These are phyloP conservation scores for Cerceris ruficornis DNA, from an alignment of 2,888 invertebrate genomes.

Conservation along the genomic window DNA sequence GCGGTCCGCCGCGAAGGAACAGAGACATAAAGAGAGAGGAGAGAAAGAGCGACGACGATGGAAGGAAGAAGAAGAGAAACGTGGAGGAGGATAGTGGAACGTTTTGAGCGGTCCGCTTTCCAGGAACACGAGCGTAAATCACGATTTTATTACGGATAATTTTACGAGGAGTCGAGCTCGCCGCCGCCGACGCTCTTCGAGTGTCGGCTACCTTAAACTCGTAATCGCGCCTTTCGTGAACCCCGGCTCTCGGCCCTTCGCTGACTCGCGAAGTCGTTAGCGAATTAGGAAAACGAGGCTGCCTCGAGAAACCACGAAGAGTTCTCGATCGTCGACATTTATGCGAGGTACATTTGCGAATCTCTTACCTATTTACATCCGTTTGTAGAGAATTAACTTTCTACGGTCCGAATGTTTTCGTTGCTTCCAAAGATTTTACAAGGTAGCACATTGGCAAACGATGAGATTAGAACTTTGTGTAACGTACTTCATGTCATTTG, in stretches of 20 bases:
- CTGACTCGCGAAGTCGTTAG: slow-evolving; percentile 54
- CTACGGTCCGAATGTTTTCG: no score
- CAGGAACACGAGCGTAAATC: slow-evolving; percentile 77
- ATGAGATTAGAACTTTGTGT: no score
- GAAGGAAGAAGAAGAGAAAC: no score
- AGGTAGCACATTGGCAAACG: no score
- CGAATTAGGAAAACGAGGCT: slow-evolving; percentile 58
- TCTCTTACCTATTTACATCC: no score
- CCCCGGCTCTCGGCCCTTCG: slow-evolving; percentile 20
- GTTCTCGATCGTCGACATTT: no score
- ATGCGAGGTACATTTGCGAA: no score
- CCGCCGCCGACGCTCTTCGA: slow-evolving; percentile 51
- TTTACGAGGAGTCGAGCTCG: slow-evolving; percentile 76
- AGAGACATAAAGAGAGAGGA: slow-evolving; percentile 23
- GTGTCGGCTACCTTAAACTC: slow-evolving; percentile 70
- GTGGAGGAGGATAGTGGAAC: slow-evolving; percentile 43
- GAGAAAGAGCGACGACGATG: not conserved
- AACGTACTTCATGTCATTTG: no score
- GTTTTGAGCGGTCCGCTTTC: slow-evolving; percentile 74
- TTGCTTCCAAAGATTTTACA: no score
- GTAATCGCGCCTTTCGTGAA: slow-evolving; percentile 67
- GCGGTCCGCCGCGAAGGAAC: slow-evolving; percentile 30
- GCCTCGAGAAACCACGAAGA: slow-evolving; percentile 20
- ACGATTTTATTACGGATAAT: slow-evolving; percentile 80
- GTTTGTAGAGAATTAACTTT: no score